Evolutionary conservation across 2,113 vertebrate species (phyloP).

Genomic region (Coptodon bakossiorum): DNA sequence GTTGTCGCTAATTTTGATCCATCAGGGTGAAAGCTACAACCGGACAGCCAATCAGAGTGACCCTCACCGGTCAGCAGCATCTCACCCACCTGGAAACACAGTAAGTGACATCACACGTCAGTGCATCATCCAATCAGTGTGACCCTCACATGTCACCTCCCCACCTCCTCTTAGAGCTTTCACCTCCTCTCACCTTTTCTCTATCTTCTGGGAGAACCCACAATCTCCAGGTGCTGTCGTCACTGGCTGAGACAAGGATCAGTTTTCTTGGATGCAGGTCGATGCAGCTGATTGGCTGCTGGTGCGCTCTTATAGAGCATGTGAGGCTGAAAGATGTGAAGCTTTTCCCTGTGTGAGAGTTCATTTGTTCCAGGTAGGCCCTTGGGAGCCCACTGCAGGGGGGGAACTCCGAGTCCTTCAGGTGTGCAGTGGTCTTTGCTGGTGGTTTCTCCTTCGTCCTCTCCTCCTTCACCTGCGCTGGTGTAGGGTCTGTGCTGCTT

Average conservation of each 20-base stretch:
- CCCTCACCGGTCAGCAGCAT: conserved; percentile 33
- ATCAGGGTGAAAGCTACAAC: conserved; percentile 41
- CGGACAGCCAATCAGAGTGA: conserved; percentile 47
- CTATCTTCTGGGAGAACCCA: conserved; percentile 8
- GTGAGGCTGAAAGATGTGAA: neutral
- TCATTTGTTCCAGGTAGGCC: neutral
- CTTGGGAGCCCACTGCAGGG: neutral
- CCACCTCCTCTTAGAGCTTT: neutral
- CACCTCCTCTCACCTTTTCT: conserved; percentile 12
- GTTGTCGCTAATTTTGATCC: conserved; percentile 37
- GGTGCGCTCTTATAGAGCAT: conserved; percentile 25
- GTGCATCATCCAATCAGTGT: neutral
- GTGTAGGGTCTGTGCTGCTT: neutral
- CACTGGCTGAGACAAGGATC: conserved; percentile 25
- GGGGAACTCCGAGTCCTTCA: neutral
- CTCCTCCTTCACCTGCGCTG: neutral
- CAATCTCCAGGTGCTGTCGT: conserved; percentile 40
- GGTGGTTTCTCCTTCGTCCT: neutral
- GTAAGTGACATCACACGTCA: neutral
- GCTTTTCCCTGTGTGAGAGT: neutral
- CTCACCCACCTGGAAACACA: conserved; percentile 8
- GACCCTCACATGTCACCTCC: neutral
- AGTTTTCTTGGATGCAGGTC: conserved; percentile 1
- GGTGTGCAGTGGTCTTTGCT: neutral
- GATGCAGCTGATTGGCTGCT: conserved; percentile 31